Base-by-base conservation (phyloP, 1,140 invertebrate species). In the Chironomus tepperi region DNA sequence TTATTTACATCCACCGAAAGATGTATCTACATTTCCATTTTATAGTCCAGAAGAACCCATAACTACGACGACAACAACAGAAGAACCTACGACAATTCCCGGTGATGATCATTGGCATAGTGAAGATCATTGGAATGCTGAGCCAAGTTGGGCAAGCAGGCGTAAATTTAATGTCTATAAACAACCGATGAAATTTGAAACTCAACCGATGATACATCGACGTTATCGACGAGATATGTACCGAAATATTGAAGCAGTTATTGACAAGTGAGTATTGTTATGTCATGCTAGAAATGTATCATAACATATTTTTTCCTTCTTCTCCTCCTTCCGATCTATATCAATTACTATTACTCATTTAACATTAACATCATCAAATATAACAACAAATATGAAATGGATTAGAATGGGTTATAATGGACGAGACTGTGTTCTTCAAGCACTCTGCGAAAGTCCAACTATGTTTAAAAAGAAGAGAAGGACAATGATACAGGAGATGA, bases 351-450 rank as follows among this genome's bases (percentile, higher is more conserved):
- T 42, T 10, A 70, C 3, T 15, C 5, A 2, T 43, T 75, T 77
- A n/a, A n/a, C 76, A 74, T 75, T 74, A 73, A 75, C 16, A 21
- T 74, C 19, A 73, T 73, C 43, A 73, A 8, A 74, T 57, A 57
- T 57, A 57, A 57, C 9, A 57, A 57, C 47, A 24, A 42, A 19
- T 80, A 83, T 34, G 24, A 5, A 34, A 34, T 34, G 5, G 5
- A 2, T 77, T 79, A 91, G 90, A 76, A 89, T 90, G 87, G 89
- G 89, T 0, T 88, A 90, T 77, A 86, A 87, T 76, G 90, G 90
- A 0, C 82, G 86, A 70, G 82, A 84, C 1, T 91, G 90, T 77
- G 82, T 91, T 34, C 82, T 89, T 21, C 86, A 89, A 21, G 88
- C 89, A 0, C 81, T 91, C 0, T 91, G 90, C 79, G 90, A 91